Evolutionary conservation across 2,113 vertebrate species (phyloP), one percentile per base, ranked within the genome.

Genomic region (Lichenostomus cassidix): DNA sequence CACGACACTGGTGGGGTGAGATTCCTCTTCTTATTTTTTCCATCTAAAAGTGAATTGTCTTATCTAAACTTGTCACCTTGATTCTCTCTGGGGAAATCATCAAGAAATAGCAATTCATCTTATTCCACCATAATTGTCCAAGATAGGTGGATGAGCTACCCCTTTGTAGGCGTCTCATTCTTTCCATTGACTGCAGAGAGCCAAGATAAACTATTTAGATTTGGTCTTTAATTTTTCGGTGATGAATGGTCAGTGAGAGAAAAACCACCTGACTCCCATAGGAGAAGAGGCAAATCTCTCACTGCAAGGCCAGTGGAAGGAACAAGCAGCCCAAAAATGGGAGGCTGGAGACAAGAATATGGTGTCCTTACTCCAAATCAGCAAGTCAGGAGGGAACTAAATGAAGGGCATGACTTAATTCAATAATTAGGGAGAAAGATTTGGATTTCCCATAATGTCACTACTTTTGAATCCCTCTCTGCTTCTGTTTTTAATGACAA

Each of bases 21-120:
- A 96, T 95, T 96, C 92, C 52, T 94, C 35, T 83, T 47, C 68
- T 92, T 94, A 60, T 41, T 95, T 93, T 90, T 89, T 25, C 49
- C 56, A 87, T 95, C 86, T 87, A 52, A 70, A 90, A 87, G 59
- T 56, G 62, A 94, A 83, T 63, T 31, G 35, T 71, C 76, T 96
- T 97, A 95, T 94, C 89, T 95, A 89, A 92, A 81, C 83, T 94
- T 90, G 95, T 94, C 95, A 75, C 94, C 68, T 87, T 5, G 8
- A 47, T 86, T 89, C 52, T 90, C 29, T 90, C 52, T 87, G 24
- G 58, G 79, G 63, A 90, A 92, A 53, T 90, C 62, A 83, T 29
- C 62, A 41, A 56, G 95, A 93, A 96, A 52, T 49, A 39, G 68
- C 49, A 87, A 96, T 96, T 92, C 47, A 92, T 97, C 95, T 95